Evolutionary conservation across 1,140 invertebrate genomes (phyloP), one percentile per base, ranked within the genome.

Genomic region (Antheraea pernyi): DNA sequence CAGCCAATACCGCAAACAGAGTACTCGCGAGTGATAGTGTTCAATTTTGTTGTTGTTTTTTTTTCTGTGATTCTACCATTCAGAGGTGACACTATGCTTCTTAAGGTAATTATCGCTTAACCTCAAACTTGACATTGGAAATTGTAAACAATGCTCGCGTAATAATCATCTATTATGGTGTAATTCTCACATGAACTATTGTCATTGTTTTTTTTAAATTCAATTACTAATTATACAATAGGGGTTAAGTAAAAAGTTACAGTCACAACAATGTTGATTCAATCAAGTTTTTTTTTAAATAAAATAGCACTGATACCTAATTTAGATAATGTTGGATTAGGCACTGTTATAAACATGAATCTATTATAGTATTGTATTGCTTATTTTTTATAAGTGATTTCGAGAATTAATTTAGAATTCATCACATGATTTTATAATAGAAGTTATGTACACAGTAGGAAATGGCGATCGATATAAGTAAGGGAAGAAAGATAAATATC

Each of bases 11-110:
- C 77, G 73, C 73, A 72, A 37, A 59, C 65, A 67, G 22, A 36
- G n/a, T 8, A 59, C 19, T 11, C 85, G 86, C 83, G 85, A 76
- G 88, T 89, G 82, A 83, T 77, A 81, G 84, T 88, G 84, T 67
- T 74, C 76, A 71, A 73, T 76, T 76, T 80, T 77, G 67, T 73
- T 74, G 69, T 64, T 73, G 60, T 74, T 67, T 68, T 39, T 64
- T 19, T 69, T 65, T 64, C 39, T 68, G 72, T 77, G 76, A 68
- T 67, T 53, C 36, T 30, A 61, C 66, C 22, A 42, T 22, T 61
- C 64, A 19, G 19, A 65, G 19, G 10, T 18, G 71, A 66, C 74
- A 77, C 59, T 66, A 85, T 82, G 76, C 71, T 73, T 68, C 59
- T 75, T 71, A 82, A 85, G 81, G 83, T 85, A 83, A 76, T 70